phyloP scores from a whole-genome alignment of 2,113 vertebrate species.

The Cyanoderma ruficeps region DNA sequence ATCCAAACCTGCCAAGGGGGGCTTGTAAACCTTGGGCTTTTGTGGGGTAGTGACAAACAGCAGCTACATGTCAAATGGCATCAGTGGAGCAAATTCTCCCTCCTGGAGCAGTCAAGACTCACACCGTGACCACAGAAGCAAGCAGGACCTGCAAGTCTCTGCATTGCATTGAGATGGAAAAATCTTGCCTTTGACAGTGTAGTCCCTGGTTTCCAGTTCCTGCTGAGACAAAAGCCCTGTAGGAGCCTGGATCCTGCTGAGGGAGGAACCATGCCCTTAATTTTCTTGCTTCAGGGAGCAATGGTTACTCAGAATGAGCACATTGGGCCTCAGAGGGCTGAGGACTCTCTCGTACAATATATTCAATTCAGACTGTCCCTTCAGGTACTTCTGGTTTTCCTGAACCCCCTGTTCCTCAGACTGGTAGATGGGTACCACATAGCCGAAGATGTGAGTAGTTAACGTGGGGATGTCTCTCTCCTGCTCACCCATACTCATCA shows the following conservation, averaged over 20 bases:
- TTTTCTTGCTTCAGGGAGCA: background rate
- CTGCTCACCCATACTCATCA: background rate
- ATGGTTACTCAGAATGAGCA: background rate
- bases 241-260: background rate
- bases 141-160: background rate
- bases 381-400: background rate
- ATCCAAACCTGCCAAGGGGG: background rate
- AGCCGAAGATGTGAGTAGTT: background rate
- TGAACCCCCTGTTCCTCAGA: background rate
- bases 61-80: background rate
- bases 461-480: background rate
- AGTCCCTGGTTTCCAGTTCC: background rate
- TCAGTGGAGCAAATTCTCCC: background rate
- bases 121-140: background rate
- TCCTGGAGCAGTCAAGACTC: background rate
- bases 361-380: background rate
- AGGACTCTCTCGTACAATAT: background rate
- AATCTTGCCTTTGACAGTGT: background rate
- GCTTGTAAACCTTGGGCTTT: background rate
- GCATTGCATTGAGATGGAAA: background rate
- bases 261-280: background rate
- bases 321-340: background rate
- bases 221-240: background rate
- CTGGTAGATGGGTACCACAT: background rate
- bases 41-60: background rate